phyloP scores from a whole-genome alignment of 64 coral and sea anemone genomes.

The Montipora efflorescens region DNA sequence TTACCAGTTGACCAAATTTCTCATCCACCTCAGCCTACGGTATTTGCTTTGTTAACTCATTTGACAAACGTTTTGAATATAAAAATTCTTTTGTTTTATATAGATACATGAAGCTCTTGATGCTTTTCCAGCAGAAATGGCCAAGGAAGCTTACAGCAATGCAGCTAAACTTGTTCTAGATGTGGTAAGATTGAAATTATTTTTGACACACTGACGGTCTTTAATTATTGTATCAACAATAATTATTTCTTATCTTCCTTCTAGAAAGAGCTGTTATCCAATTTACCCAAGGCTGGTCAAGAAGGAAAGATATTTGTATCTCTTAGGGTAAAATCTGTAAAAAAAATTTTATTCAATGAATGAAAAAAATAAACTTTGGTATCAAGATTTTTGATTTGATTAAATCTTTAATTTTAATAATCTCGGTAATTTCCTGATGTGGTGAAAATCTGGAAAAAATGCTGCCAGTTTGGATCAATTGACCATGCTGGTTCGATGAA shows the following conservation, averaged over 20 bases:
- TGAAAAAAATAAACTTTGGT: too few species aligned
- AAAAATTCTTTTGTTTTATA: background rate
- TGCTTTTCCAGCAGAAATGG: constrained; percentile 76
- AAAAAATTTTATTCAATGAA: too few species aligned
- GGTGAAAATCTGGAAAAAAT: too few species aligned
- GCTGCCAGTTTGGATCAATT: too few species aligned
- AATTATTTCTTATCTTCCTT: background rate
- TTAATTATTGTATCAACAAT: background rate
- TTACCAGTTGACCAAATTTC: too few species aligned
- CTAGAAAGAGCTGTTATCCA: constrained; percentile 75
- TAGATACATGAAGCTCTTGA: constrained; percentile 86
- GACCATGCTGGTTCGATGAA: too few species aligned
- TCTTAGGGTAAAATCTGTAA: constrained; percentile 52
- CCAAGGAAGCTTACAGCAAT: constrained; percentile 73
- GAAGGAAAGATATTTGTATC: constrained; percentile 88
- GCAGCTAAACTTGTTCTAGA: constrained; percentile 78
- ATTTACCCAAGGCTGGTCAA: constrained; percentile 89
- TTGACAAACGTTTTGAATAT: too few species aligned
- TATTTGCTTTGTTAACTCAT: background rate
- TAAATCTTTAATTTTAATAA: too few species aligned
- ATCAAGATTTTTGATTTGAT: too few species aligned
- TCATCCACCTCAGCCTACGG: too few species aligned
- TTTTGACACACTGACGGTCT: too few species aligned
- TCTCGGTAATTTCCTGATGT: too few species aligned
- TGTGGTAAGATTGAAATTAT: constrained; percentile 49